Evolutionary conservation across 1,140 invertebrate genomes (phyloP).

Genomic region (Philopotamus ludificatus): DNA sequence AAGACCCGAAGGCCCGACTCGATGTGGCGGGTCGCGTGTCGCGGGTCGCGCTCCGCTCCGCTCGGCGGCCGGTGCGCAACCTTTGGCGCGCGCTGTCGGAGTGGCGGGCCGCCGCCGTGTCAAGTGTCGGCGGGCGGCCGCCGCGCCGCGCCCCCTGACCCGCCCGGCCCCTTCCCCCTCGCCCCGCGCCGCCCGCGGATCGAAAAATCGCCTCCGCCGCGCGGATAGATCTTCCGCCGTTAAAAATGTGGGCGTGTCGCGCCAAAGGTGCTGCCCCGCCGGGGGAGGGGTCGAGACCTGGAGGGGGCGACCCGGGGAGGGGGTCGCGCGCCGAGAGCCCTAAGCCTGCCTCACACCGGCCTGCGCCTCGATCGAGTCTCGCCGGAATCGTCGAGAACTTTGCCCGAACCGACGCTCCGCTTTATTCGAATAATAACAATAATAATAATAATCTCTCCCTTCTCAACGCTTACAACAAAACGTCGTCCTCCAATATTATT

Average conservation of each 20-base stretch:
- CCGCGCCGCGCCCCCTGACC: slow-evolving; percentile 34
- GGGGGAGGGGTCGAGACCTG: slow-evolving; percentile 39
- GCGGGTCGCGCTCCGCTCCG: slow-evolving; percentile 51
- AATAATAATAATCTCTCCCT: too few species aligned
- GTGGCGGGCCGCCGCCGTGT: slow-evolving; percentile 37
- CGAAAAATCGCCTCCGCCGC: not conserved
- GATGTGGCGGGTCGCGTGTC: slow-evolving; percentile 46
- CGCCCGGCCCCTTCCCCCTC: slow-evolving; percentile 11
- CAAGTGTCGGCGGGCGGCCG: slow-evolving; percentile 46
- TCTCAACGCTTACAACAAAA: too few species aligned
- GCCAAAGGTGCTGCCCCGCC: slow-evolving; percentile 31
- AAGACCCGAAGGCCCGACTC: slow-evolving; percentile 45
- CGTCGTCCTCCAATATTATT: too few species aligned
- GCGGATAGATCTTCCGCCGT: not conserved
- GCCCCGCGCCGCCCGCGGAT: slow-evolving; percentile 16
- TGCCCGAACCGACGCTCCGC: too few species aligned
- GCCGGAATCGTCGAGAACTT: too few species aligned
- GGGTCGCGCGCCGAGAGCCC: slow-evolving; percentile 8
- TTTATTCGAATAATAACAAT: too few species aligned
- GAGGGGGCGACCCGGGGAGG: slow-evolving; percentile 47
- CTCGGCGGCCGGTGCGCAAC: slow-evolving; percentile 8
- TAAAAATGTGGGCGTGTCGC: slow-evolving; percentile 40
- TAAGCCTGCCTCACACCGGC: slow-evolving; percentile 9
- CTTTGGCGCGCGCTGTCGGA: slow-evolving; percentile 43
- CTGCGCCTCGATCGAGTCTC: too few species aligned